phyloP scores from a whole-genome alignment of 2,888 invertebrate species.

The Chelonus formosanus region DNA sequence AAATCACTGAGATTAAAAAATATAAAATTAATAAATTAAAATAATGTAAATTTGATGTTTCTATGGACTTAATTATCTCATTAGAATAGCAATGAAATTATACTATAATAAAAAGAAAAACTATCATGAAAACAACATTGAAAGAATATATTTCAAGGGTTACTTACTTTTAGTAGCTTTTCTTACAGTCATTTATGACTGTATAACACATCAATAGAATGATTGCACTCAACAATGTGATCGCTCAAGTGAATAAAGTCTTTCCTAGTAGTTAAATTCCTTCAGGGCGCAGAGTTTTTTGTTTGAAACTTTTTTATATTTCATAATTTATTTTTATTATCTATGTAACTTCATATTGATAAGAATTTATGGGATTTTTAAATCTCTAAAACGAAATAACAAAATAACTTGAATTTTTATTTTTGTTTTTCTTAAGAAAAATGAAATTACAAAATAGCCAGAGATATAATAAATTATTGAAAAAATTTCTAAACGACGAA shows the following conservation, averaged over 20 bases:
- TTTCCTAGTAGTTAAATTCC: constrained; percentile 58
- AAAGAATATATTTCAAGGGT: constrained; percentile 50
- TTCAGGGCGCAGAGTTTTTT: constrained; percentile 47
- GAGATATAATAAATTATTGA: too few species aligned
- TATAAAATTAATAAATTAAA: too few species aligned
- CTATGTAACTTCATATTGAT: neutral
- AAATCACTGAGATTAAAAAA: too few species aligned
- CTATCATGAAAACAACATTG: neutral
- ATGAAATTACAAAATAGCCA: too few species aligned
- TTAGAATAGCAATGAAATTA: too few species aligned
- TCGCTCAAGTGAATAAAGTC: constrained; percentile 62
- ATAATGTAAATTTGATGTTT: too few species aligned
- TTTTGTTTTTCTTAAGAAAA: too few species aligned
- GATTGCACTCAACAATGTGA: constrained; percentile 56
- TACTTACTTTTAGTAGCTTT: constrained; percentile 52
- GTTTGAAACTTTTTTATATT: constrained; percentile 2
- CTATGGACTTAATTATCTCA: too few species aligned
- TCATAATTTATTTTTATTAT: constrained; percentile 6
- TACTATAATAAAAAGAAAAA: too few species aligned
- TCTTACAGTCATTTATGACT: constrained; percentile 59
- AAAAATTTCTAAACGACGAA: too few species aligned
- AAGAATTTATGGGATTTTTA: neutral
- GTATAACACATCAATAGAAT: constrained; percentile 59
- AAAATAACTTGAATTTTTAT: too few species aligned
- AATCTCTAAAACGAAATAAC: too few species aligned